Evolutionary conservation across 2,888 invertebrate genomes (phyloP).

Genomic region (Napeogenes inachia): DNA sequence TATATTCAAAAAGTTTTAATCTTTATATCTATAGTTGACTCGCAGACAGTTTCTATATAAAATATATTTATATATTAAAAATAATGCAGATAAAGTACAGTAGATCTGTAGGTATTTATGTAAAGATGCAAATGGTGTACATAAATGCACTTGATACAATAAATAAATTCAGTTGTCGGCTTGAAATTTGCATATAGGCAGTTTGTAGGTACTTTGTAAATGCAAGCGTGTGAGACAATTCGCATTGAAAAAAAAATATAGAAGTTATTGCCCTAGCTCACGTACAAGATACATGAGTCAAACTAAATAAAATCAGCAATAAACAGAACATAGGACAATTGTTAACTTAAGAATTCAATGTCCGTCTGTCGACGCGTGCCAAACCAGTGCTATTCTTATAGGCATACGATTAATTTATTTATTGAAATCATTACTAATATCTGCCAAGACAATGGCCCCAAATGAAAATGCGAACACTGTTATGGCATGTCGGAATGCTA

Average conservation of each 20-base stretch:
- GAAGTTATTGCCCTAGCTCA: constrained; percentile 68
- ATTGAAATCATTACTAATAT: constrained; percentile 78
- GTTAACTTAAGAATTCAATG: constrained; percentile 66
- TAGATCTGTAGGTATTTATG: constrained; percentile 1
- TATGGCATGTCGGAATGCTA: constrained; percentile 75
- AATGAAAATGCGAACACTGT: constrained; percentile 73
- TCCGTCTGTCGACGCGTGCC: constrained; percentile 69
- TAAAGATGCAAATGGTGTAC: constrained; percentile 17
- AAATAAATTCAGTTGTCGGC: constrained; percentile 27
- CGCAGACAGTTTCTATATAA: too few species aligned
- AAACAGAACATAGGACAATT: constrained; percentile 60
- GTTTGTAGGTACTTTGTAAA: constrained; percentile 5
- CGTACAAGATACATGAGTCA: constrained; percentile 66
- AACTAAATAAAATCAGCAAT: constrained; percentile 58
- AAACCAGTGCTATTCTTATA: constrained; percentile 69
- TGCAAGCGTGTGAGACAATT: constrained; percentile 1
- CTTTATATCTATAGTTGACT: too few species aligned
- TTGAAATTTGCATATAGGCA: constrained; percentile 31
- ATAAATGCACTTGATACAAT: constrained; percentile 14
- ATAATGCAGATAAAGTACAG: neutral
- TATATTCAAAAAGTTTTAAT: too few species aligned
- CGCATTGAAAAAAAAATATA: constrained; percentile 50
- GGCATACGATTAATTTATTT: constrained; percentile 75
- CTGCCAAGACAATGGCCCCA: constrained; percentile 73
- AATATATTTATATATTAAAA: too few species aligned